phyloP scores from a whole-genome alignment of 2,888 invertebrate species.

The Watsonalla cultraria region DNA sequence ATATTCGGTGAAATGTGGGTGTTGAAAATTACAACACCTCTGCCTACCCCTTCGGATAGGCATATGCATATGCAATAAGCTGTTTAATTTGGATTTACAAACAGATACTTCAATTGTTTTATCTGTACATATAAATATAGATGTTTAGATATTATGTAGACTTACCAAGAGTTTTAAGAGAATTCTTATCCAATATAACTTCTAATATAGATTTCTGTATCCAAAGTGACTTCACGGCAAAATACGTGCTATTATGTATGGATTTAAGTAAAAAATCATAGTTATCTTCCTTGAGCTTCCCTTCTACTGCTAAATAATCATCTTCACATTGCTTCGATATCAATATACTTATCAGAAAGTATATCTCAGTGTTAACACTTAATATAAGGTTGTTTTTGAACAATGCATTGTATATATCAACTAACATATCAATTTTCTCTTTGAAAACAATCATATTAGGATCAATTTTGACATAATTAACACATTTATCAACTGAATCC shows the following conservation, averaged over 20 bases:
- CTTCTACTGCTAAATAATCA: slow-evolving; percentile 40
- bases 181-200: slow-evolving; percentile 79
- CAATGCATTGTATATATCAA: slow-evolving; percentile 78
- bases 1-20: no score
- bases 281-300: slow-evolving; percentile 33
- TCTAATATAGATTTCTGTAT: slow-evolving; percentile 76
- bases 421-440: slow-evolving; percentile 74
- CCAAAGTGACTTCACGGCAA: slow-evolving; percentile 83
- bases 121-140: no score
- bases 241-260: slow-evolving; percentile 86
- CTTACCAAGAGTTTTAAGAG: slow-evolving; percentile 72
- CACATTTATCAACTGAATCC: slow-evolving; percentile 36
- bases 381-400: slow-evolving; percentile 80
- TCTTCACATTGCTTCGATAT: slow-evolving; percentile 67
- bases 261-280: slow-evolving; percentile 58
- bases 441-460: slow-evolving; percentile 64
- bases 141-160: not conserved
- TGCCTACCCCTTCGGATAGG: no score
- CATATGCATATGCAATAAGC: no score
- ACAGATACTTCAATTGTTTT: no score
- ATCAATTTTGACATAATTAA: slow-evolving; percentile 56
- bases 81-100: no score
- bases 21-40: no score
- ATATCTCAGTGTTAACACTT: slow-evolving; percentile 83
- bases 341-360: slow-evolving; percentile 83